Percentiles rank a stretch among this genome's conserved stretches.
Evolutionary conservation across 2,797 vertebrate species (phyloP).

Genomic region (Pangasius mekongensis): DNA sequence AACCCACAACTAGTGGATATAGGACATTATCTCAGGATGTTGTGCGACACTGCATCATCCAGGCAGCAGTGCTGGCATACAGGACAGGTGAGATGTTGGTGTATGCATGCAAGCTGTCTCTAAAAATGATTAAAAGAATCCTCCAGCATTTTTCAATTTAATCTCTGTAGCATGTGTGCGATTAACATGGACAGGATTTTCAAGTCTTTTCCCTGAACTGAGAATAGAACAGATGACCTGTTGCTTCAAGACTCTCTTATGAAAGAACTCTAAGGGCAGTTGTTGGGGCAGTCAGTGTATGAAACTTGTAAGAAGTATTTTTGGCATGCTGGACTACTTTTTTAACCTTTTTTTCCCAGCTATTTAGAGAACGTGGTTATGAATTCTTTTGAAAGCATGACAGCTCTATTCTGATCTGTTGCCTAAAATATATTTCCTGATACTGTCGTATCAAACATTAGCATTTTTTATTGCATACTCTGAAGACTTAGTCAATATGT

Average conservation of each 20-base stretch:
- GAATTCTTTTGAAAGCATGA: background rate
- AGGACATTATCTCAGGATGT: slow-evolving; percentile 78
- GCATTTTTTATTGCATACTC: background rate
- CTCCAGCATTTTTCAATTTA: background rate
- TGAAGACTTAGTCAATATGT: background rate
- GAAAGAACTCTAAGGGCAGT: background rate
- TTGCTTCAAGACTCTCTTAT: background rate
- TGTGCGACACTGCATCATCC: slow-evolving; percentile 88
- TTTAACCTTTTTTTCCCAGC: background rate
- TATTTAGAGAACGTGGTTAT: background rate
- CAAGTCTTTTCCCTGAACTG: background rate
- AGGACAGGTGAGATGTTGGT: slow-evolving; percentile 83
- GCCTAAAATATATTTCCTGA: background rate
- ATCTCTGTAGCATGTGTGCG: background rate
- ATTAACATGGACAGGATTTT: background rate
- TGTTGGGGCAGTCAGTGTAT: background rate
- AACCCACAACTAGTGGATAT: background rate
- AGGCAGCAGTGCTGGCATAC: slow-evolving; percentile 86
- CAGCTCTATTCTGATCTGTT: background rate
- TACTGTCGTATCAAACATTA: background rate
- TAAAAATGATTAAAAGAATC: background rate
- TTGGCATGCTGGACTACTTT: background rate
- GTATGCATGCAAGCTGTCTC: background rate
- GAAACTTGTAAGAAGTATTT: background rate
- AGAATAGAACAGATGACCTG: background rate